These are phyloP conservation scores for Typhlichthys subterraneus DNA, from an alignment of 2,797 vertebrate species.

Conservation along the genomic window DNA sequence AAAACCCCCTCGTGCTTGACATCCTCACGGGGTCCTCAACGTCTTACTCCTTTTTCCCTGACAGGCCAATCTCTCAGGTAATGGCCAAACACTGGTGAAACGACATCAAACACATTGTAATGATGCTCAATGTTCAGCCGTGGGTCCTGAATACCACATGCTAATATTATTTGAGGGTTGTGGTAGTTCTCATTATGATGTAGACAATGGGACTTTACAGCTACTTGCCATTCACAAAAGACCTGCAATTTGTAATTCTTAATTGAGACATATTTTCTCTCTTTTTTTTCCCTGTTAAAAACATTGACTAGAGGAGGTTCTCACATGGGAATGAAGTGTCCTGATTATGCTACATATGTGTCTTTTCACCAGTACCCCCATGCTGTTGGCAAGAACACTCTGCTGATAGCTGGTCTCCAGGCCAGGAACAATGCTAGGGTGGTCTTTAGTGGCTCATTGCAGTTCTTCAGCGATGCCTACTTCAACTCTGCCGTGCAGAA, in stretches of 20 bases:
- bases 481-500: constrained; percentile 96
- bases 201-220: too few species aligned
- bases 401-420: constrained; percentile 94
- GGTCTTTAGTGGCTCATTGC: constrained; percentile 93
- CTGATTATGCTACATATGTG: not conserved
- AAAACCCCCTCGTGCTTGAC: constrained; percentile 94
- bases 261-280: too few species aligned
- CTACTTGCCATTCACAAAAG: too few species aligned
- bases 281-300: too few species aligned
- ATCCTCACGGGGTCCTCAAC: constrained; percentile 97
- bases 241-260: too few species aligned
- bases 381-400: constrained; percentile 95
- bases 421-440: constrained; percentile 96
- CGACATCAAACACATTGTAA: not conserved
- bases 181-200: too few species aligned
- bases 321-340: too few species aligned
- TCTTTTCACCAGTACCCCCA: constrained; percentile 87
- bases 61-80: constrained; percentile 95
- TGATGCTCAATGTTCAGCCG: too few species aligned
- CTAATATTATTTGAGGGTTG: too few species aligned
- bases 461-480: constrained; percentile 96
- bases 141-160: too few species aligned
- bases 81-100: not conserved
- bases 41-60: constrained; percentile 95
- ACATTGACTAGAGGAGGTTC: too few species aligned